Percentiles rank a stretch among this genome's conserved stretches.
Conservation (phyloP, 2,888 invertebrate genomes). For the Drosophila meridiana region DNA sequence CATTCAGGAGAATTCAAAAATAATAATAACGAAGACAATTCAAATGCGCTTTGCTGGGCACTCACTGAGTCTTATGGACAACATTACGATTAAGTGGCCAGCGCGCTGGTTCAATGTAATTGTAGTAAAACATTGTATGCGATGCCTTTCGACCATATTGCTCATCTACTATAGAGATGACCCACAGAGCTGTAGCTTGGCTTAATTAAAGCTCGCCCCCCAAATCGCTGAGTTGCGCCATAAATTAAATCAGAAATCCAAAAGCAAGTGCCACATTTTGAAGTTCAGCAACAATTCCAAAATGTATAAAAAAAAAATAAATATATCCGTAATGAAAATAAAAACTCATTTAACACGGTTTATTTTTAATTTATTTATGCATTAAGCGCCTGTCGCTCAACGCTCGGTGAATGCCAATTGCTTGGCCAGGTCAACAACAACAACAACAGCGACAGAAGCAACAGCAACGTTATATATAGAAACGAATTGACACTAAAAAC, state of each 20-base stretch:
- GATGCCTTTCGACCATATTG: conserved; percentile 20
- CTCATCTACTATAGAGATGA: conserved; percentile 36
- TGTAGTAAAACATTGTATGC: conserved; percentile 30
- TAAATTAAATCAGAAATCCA: conserved; percentile 41
- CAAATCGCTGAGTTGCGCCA: conserved; percentile 21
- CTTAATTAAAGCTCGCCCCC: conserved; percentile 38
- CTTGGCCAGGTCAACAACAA: conserved; percentile 36
- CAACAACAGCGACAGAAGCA: neutral
- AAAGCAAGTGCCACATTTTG: conserved; percentile 42
- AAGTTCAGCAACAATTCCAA: conserved; percentile 45
- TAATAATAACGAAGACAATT: conserved; percentile 18
- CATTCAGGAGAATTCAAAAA: conserved; percentile 29
- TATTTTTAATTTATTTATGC: conserved; percentile 69
- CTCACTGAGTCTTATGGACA: conserved; percentile 21
- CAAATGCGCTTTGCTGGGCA: conserved; percentile 55
- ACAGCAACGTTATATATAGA: conserved; percentile 9
- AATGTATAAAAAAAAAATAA: conserved; percentile 13
- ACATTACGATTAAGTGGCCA: conserved; percentile 48
- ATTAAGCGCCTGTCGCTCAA: conserved; percentile 59
- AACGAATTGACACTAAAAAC: conserved; percentile 47
- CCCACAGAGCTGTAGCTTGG: conserved; percentile 34
- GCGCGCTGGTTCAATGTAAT: conserved; percentile 44
- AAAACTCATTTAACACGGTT: conserved; percentile 61
- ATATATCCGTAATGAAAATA: conserved; percentile 14
- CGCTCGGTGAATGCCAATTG: conserved; percentile 60